phyloP scores from a whole-genome alignment of 2,797 vertebrate genomes.

The Chelidonichthys spinosus region DNA sequence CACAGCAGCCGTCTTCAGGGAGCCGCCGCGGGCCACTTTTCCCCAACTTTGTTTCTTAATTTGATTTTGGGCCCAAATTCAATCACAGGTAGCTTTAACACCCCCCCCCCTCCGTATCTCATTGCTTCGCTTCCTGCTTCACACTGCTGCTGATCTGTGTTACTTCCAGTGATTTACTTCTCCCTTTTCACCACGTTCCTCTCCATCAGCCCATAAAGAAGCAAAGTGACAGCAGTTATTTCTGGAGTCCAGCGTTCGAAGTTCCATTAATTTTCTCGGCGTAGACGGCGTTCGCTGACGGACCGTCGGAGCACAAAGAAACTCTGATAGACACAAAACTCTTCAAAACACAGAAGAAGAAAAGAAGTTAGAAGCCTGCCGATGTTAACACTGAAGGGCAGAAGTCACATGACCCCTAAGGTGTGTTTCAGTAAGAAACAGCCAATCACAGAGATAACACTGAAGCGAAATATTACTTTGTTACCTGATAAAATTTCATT shows the following conservation, averaged over 20 bases:
- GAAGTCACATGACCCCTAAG: not conserved
- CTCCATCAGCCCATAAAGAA: not conserved
- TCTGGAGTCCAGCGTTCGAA: not conserved
- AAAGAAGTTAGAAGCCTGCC: not conserved
- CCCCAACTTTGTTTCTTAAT: constrained; percentile 34
- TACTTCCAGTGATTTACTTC: not conserved
- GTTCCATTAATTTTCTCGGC: not conserved
- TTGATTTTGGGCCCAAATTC: constrained; percentile 47
- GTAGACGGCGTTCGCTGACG: not conserved
- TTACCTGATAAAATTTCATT: not conserved
- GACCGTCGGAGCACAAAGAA: not conserved
- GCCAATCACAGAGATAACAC: not conserved
- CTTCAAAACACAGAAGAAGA: not conserved
- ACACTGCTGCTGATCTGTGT: constrained; percentile 2
- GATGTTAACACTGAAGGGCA: not conserved
- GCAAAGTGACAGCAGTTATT: not conserved
- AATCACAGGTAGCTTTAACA: constrained; percentile 30
- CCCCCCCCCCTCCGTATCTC: constrained; percentile 13
- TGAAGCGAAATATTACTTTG: not conserved
- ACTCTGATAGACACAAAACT: not conserved
- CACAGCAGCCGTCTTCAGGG: constrained; percentile 6
- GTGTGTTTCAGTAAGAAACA: not conserved
- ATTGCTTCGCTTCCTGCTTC: constrained; percentile 13
- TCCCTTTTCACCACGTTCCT: not conserved
- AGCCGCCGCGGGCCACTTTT: constrained; percentile 32